Base-by-base conservation (phyloP, 2,797 vertebrate genomes). In the Enoplosus armatus region DNA sequence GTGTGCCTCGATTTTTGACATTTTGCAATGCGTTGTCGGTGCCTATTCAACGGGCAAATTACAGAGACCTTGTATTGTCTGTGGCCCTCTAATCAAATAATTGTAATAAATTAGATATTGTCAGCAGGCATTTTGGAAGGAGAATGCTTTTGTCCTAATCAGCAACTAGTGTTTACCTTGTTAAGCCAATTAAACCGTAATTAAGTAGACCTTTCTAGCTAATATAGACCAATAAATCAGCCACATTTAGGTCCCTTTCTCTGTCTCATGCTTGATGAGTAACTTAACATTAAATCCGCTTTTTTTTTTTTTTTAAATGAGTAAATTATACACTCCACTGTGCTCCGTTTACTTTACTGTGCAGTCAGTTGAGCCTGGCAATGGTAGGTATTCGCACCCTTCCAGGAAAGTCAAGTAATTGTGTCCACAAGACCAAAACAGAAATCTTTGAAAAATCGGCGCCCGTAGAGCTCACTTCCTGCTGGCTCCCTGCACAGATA, bases 141-240 rank as follows among this genome's bases (percentile, higher is more conserved):
- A 12, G n/a, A 56, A 58, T 5, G n/a, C 14, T 5, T 54, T 43
- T 55, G 9, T 47, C 29, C 39, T 29, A 11, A 39, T 80, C 6
- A 29, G 5, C 53, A 71, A 54, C 18, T 11, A 29, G 11, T 50
- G 27, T 68, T 60, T 51, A 64, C 24, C 10, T 29, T 27, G 10
- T 37, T 27, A 22, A 77, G 27, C 3, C 54, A 72, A 67, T 77
- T 56, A 67, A 47, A 50, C 6, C 18, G 12, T 29, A 61, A 67
- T 72, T 62, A 27, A 61, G 58, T 22, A 8, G 14, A 37, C 14
- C 18, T 27, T 54, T 54, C 12, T 20, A 41, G 33, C 43, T 24
- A 24, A 41, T 27, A 18, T 47, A 33, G 22, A 62, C 22, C 18
- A n/a, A 56, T 41, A 50, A 58, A 39, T 61, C 12, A 37, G 12